Evolutionary conservation across 2,797 vertebrate species (phyloP), one percentile per base, ranked within the genome.

Genomic region (Cyclura pinguis): DNA sequence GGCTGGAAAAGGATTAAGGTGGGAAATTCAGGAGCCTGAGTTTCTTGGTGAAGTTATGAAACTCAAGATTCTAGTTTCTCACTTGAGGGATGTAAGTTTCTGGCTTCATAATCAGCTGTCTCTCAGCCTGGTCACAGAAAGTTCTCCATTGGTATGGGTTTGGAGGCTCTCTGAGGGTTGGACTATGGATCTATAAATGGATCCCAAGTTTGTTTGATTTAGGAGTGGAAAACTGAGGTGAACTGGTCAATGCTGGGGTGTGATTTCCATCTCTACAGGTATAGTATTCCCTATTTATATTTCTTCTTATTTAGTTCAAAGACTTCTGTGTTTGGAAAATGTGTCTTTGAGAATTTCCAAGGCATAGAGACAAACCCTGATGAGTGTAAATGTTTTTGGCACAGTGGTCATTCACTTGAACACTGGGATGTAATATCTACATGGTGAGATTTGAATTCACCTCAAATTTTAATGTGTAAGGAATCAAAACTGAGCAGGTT

Each of bases 391-490:
- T 87, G 59, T n/a, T 83, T 83, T 83, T 13, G 62, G 22, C 12
- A 87, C 59, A 87, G 22, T 50, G 20, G 38, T 5, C 29, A 50
- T 67, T 78, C 29, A 87, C 67, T 87, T 80, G 42, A 87, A 87
- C 18, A 59, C 35, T 62, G 76, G 8, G n/a, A 16, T 20, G 6
- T 77, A 42, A 47, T 27, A 87, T 77, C 47, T 7, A 16, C 62
- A 38, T 64, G 38, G 22, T 57, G 85, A 64, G 55, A 64, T 50
- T 64, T 87, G 77, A 32, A 27, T 57, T 86, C 50, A 86, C 10
- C n/a, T 22, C 7, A 32, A 22, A 18, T 80, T 55, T 59, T 64
- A 78, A 64, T 6, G 38, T 42, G 52, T 55, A 76, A 38, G 52
- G n/a, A 50, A 64, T 50, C 57, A 80, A 59, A 35, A 64, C 18